phyloP scores from a whole-genome alignment of 2,888 invertebrate species.

The Pecten maximus region DNA sequence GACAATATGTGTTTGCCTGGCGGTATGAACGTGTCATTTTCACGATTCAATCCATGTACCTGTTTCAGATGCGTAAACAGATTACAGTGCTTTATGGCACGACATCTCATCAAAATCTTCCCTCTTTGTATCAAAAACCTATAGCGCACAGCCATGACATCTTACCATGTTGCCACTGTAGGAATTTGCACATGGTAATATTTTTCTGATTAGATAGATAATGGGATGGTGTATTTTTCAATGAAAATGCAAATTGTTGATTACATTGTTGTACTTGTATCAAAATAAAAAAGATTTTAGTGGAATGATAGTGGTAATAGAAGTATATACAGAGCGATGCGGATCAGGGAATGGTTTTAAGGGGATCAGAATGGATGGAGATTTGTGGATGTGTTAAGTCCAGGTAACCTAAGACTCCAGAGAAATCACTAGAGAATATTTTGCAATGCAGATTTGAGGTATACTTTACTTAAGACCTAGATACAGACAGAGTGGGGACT shows the following conservation, averaged over 20 bases:
- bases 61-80: neutral
- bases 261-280: neutral
- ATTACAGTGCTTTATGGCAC: neutral
- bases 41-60: neutral
- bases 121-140: neutral
- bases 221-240: conserved; percentile 4
- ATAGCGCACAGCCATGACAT: neutral
- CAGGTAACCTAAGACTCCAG: neutral
- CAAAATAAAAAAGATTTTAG: neutral
- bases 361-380: neutral
- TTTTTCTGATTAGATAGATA: conserved; percentile 11
- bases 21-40: neutral
- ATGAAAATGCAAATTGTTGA: conserved; percentile 8
- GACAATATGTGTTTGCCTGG: neutral
- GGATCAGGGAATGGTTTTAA: neutral
- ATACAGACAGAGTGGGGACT: neutral
- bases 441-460: neutral
- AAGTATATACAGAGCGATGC: neutral
- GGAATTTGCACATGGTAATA: conserved; percentile 15
- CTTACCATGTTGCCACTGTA: neutral
- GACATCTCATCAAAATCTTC: neutral
- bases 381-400: neutral
- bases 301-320: neutral
- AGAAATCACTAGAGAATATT: neutral
- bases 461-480: neutral